Conservation (phyloP, 1,140 invertebrate genomes). For the Chionoecetes opilio region DNA sequence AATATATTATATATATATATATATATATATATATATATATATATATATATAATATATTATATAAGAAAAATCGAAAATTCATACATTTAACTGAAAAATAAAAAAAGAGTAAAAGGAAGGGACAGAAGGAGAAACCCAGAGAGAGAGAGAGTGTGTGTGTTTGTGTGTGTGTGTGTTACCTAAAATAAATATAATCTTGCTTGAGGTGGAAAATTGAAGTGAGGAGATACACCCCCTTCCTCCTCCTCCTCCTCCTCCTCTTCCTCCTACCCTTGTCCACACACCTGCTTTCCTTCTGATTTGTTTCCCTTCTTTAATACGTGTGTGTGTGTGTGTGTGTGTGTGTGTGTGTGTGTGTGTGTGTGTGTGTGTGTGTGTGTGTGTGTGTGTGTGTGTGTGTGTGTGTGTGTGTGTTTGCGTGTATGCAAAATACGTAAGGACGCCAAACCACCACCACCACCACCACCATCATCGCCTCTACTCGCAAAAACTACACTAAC, state of each 20-base stretch:
- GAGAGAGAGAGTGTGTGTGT: background rate
- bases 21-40: slow-evolving; percentile 53
- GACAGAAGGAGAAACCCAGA: background rate
- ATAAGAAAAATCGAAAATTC: background rate
- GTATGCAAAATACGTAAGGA: background rate
- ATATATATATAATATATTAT: background rate
- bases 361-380: no score
- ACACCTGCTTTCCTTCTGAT: background rate
- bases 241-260: slow-evolving; percentile 14
- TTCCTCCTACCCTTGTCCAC: background rate
- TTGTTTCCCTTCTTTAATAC: no score
- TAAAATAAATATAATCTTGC: background rate
- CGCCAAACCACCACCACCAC: background rate
- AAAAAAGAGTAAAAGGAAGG: background rate
- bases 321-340: no score
- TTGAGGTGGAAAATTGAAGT: background rate
- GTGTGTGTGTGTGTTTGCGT: background rate
- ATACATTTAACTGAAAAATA: background rate
- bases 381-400: background rate
- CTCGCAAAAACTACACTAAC: background rate
- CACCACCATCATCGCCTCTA: background rate
- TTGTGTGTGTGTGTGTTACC: background rate
- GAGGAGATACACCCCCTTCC: background rate
- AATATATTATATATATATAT: slow-evolving; percentile 15
- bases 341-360: no score